A percentile compares a stretch with the other conserved stretches of the same genome.
Conservation (phyloP, 2,888 invertebrate species). For the Eupithecia exiguata region DNA sequence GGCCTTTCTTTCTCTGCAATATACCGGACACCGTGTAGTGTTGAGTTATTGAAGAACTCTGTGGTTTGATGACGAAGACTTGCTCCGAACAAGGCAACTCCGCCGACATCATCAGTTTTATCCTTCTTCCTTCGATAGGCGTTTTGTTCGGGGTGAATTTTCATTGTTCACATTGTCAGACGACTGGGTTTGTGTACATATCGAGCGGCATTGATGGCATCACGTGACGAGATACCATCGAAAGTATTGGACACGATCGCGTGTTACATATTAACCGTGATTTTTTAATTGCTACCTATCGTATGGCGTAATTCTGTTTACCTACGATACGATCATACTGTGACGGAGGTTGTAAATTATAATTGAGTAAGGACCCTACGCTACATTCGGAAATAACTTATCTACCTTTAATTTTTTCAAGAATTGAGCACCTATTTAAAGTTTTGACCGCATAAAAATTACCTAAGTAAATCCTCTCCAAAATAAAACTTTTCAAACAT, state of each 20-base stretch:
- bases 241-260: conserved; percentile 64
- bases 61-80: conserved; percentile 88
- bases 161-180: conserved; percentile 62
- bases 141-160: conserved; percentile 66
- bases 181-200: conserved; percentile 41
- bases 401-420: not conserved
- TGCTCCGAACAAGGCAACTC: conserved; percentile 79
- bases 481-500: too few species aligned
- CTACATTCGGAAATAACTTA: not conserved
- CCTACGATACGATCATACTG: not conserved
- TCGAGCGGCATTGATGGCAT: conserved; percentile 45
- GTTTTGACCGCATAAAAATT: too few species aligned
- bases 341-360: not conserved
- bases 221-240: conserved; percentile 64
- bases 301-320: conserved; percentile 2
- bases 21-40: conserved; percentile 90
- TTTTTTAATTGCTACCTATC: conserved; percentile 17
- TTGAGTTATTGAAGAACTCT: conserved; percentile 90
- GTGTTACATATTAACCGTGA: conserved; percentile 48
- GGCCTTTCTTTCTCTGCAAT: conserved; percentile 90
- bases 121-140: conserved; percentile 48
- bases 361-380: not conserved
- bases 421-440: too few species aligned
- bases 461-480: too few species aligned
- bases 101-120: conserved; percentile 55